Conservation (phyloP, 1,140 invertebrate species). For the Melitaea cinxia region DNA sequence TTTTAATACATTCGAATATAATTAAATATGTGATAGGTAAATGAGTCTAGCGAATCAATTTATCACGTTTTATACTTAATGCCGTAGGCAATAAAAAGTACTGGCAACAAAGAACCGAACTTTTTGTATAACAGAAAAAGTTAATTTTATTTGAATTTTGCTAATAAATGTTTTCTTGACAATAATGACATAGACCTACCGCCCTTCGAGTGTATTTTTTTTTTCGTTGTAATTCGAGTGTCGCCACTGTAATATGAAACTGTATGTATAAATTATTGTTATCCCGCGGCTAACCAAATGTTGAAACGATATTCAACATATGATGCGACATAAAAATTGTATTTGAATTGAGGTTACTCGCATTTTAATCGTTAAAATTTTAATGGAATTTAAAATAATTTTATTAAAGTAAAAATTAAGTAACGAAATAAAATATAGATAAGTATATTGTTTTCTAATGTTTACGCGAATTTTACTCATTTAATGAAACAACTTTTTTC, state of each 20-base stretch:
- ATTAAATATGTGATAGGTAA: no score
- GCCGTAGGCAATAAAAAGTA: no score
- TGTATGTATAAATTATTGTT: background rate
- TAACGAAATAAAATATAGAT: no score
- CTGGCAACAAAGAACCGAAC: background rate
- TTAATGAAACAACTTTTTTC: no score
- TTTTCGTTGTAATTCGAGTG: background rate
- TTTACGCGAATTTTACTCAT: no score
- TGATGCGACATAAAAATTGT: slow-evolving; percentile 1
- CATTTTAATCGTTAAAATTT: no score
- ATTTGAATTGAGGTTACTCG: background rate
- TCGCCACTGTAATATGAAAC: slow-evolving; percentile 12
- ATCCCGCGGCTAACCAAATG: slow-evolving; percentile 43
- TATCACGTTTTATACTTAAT: no score
- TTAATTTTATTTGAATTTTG: background rate
- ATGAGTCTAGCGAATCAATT: no score
- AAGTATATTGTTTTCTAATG: no score
- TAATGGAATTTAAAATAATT: no score
- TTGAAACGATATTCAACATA: slow-evolving; percentile 17
- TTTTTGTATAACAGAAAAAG: background rate
- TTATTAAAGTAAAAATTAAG: no score
- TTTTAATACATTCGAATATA: no score
- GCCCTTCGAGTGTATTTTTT: slow-evolving; percentile 1
- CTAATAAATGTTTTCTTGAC: background rate
- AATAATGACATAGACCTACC: slow-evolving; percentile 1